phyloP scores from a whole-genome alignment of 2,888 invertebrate species.

The Meghimatium bilineatum region DNA sequence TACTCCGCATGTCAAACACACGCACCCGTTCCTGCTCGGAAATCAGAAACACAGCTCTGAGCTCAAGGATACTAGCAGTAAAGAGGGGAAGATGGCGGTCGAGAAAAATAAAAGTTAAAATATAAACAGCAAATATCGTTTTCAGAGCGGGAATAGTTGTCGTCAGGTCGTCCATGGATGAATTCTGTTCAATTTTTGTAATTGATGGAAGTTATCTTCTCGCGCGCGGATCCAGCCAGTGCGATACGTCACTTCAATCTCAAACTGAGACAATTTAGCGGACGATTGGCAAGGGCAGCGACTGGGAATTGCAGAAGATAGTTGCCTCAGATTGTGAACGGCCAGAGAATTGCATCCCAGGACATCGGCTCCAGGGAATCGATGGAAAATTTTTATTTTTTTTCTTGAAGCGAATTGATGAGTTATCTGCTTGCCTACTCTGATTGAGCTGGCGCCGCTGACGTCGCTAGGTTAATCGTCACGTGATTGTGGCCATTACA shows the following conservation, averaged over 20 bases:
- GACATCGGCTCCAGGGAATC: background rate
- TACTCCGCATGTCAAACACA: background rate
- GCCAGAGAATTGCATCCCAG: constrained; percentile 2
- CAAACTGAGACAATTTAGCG: constrained; percentile 31
- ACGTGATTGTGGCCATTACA: constrained; percentile 32
- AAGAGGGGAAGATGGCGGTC: background rate
- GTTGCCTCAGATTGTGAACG: background rate
- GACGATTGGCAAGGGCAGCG: constrained; percentile 7
- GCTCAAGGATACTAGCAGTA: background rate
- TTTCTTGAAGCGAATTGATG: background rate
- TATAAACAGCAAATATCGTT: background rate
- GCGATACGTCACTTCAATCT: constrained; percentile 3
- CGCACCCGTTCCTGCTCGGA: background rate
- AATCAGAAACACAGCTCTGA: background rate
- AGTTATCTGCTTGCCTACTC: constrained; percentile 14
- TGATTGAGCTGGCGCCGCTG: background rate
- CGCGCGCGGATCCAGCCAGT: background rate
- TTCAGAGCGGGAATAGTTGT: background rate
- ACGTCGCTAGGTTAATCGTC: constrained; percentile 23
- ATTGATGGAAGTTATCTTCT: constrained; percentile 17
- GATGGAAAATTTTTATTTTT: background rate
- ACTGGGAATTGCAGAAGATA: constrained; percentile 17
- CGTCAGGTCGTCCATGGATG: background rate
- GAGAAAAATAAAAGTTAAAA: background rate
- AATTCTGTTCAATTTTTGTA: constrained; percentile 26